These are phyloP conservation scores for Atlantisia rogersi DNA, from an alignment of 2,113 vertebrate genomes.

Conservation along the genomic window DNA sequence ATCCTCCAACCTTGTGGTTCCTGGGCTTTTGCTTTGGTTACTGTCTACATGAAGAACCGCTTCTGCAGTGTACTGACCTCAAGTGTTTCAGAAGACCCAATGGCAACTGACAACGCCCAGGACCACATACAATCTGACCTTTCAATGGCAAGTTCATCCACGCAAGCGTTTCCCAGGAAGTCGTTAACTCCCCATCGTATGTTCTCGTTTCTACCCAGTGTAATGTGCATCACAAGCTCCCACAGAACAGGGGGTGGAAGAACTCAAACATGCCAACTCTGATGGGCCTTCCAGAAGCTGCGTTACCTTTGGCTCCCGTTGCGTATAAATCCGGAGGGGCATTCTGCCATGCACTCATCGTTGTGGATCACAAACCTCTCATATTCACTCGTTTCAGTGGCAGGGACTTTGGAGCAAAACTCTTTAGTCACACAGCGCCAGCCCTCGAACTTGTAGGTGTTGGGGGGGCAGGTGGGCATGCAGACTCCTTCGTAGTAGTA, in stretches of 20 bases:
- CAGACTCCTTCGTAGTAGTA: conserved; percentile 89
- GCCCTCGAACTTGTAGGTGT: conserved; percentile 93
- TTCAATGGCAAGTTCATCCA: background rate
- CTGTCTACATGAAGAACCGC: background rate
- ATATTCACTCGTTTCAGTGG: conserved; percentile 72
- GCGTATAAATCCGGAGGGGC: conserved; percentile 93
- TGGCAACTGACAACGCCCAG: background rate
- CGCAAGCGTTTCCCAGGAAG: background rate
- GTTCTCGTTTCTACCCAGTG: background rate
- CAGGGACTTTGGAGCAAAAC: conserved; percentile 85
- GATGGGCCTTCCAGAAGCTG: fast-evolving
- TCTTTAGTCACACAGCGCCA: conserved; percentile 96
- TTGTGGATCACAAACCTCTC: conserved; percentile 92
- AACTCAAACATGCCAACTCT: fast-evolving
- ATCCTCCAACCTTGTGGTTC: background rate
- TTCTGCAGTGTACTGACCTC: background rate
- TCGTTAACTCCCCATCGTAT: fast-evolving
- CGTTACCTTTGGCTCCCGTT: conserved; percentile 88
- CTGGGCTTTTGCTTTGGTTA: background rate
- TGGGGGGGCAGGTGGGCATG: conserved; percentile 86
- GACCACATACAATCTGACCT: background rate
- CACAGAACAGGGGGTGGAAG: background rate
- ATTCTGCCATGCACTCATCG: conserved; percentile 92
- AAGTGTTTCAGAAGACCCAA: background rate
- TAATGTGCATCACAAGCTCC: background rate